phyloP scores from a whole-genome alignment of 2,113 vertebrate species.

The Sylvia atricapilla region DNA sequence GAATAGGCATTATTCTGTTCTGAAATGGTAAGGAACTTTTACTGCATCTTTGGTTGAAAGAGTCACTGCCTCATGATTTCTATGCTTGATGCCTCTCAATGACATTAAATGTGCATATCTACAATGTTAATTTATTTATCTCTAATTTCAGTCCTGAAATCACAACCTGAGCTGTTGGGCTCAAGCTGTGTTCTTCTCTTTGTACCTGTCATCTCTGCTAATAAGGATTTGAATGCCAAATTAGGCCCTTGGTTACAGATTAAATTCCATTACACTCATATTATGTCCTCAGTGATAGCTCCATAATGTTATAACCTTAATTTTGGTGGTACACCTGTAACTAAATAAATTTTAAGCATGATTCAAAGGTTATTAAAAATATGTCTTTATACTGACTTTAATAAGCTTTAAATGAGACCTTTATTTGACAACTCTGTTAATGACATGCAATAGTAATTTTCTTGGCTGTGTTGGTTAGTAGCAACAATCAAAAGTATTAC shows the following conservation, averaged over 20 bases:
- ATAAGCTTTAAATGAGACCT: neutral
- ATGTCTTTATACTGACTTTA: neutral
- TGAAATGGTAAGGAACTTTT: neutral
- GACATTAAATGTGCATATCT: neutral
- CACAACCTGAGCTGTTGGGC: neutral
- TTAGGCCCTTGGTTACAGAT: neutral
- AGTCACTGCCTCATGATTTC: neutral
- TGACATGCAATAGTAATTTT: neutral
- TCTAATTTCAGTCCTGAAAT: neutral
- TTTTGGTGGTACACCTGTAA: neutral
- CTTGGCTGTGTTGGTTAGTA: neutral
- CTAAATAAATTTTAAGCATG: neutral
- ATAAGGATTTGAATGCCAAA: conserved; percentile 27
- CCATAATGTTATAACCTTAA: neutral
- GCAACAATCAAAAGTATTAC: neutral
- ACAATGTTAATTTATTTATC: neutral
- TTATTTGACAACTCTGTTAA: neutral
- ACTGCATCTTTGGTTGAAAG: neutral
- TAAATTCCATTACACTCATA: neutral
- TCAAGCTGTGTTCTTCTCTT: conserved; percentile 7
- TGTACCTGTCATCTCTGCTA: neutral
- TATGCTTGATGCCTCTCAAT: neutral
- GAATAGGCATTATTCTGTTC: neutral
- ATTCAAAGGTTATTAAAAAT: neutral
- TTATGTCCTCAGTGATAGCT: neutral